phyloP scores from a whole-genome alignment of 2,113 vertebrate genomes.

The Anarhynchus alexandrinus region DNA sequence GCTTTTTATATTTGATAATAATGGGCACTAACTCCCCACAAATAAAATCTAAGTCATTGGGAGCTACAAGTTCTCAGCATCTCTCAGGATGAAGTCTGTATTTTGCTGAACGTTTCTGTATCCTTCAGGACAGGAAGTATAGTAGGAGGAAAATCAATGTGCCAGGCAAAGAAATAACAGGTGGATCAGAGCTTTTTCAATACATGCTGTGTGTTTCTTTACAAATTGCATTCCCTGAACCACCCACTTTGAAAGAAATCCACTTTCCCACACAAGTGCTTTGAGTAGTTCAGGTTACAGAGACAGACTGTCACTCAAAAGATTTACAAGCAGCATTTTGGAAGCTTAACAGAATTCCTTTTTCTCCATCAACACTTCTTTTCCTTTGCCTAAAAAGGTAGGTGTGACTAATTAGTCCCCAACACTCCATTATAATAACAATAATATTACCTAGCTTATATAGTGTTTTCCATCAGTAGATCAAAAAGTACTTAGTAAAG shows the following conservation, averaged over 20 bases:
- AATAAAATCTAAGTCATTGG: neutral
- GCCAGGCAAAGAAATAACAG: neutral
- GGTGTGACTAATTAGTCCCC: constrained; percentile 24
- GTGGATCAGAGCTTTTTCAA: constrained; percentile 8
- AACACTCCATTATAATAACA: constrained; percentile 16
- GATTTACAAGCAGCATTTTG: neutral
- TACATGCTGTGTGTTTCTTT: neutral
- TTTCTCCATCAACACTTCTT: neutral
- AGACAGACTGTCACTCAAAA: constrained; percentile 9
- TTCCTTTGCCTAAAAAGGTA: neutral
- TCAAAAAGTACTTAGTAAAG: constrained; percentile 27
- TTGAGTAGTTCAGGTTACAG: neutral
- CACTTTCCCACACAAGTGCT: neutral
- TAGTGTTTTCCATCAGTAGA: constrained; percentile 32
- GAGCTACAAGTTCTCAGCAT: neutral
- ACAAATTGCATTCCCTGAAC: neutral
- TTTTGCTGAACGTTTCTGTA: neutral
- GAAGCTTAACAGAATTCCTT: neutral
- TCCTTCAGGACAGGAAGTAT: neutral
- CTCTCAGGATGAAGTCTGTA: neutral
- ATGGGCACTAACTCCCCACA: neutral
- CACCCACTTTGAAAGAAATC: constrained; percentile 18
- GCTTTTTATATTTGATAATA: neutral
- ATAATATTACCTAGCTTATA: neutral
- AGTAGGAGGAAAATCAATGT: constrained; percentile 12